Evolutionary conservation across 2,797 vertebrate genomes (phyloP), one percentile per base, ranked within the genome.

Genomic region (Tangara arthus): DNA sequence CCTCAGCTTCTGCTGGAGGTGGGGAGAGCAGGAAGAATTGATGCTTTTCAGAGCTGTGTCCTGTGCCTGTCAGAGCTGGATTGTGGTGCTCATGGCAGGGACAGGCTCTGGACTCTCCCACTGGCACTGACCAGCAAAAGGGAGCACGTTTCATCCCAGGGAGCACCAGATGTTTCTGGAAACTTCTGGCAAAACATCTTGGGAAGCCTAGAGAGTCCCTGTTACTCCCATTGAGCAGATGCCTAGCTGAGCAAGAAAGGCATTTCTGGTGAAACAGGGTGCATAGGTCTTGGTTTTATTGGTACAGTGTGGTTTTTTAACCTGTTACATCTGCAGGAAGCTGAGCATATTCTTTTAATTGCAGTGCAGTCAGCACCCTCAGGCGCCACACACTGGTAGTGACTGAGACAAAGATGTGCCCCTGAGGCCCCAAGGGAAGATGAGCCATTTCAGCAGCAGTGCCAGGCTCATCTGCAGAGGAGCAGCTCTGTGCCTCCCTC

Each of bases 401-500:
- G 83, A 83, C 90, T 34, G 87, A 96, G 86, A 93, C 69, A 87
- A 89, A 42, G 84, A 91, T 41, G 70, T 37, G 2, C n/a, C 78
- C 78, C 91, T 39, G 71, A 83, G 81, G 28, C 81, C 79, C 46
- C 28, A 37, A 30, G 76, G 83, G 96, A 96, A 94, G 94, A 88
- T 28, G 96, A 80, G 8, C 95, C 94, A 4, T 94, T 95, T 81
- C 95, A 94, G 71, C 94, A 92, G 82, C 96, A 95, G 68, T 60
- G 61, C 4, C 32, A 34, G 56, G 8, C 53, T 13, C 37, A 4
- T 23, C 41, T 53, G 27, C 56, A 75, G 28, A 16, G 41, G 28
- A 87, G 61, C 28, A 1, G 6, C 50, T 87, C 59, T 27, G 1
- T 37, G 35, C 30, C 23, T 56, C 24, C n/a, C 32, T 69, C 53